These are phyloP conservation scores for Passerina amoena DNA, from an alignment of 2,113 vertebrate genomes.

Conservation along the genomic window DNA sequence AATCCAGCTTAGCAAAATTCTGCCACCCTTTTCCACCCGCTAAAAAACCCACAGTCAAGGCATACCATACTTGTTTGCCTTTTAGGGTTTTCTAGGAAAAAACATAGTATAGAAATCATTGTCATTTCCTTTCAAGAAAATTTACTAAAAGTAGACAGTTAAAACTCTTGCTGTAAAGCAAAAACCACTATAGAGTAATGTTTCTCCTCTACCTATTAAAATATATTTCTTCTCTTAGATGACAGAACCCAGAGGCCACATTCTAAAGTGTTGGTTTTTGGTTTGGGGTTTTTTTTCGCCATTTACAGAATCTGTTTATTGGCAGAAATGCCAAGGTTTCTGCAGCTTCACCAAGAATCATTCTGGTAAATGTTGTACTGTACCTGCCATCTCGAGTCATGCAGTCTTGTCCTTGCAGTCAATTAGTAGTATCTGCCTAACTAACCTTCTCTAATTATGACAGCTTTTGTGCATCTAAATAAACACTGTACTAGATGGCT, in stretches of 20 bases:
- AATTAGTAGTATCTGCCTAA: background rate
- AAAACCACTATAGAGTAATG: background rate
- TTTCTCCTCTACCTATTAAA: background rate
- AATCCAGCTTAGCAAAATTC: background rate
- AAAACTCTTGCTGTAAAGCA: background rate
- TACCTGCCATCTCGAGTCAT: background rate
- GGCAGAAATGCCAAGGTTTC: background rate
- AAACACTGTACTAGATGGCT: too few species aligned
- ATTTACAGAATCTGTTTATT: background rate
- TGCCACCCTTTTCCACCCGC: background rate
- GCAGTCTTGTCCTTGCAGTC: background rate
- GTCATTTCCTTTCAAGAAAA: background rate
- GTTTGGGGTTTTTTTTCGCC: background rate
- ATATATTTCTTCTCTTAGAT: background rate
- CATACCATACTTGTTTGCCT: background rate
- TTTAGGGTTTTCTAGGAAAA: background rate
- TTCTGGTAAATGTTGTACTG: background rate
- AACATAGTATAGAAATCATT: background rate
- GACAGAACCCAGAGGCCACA: slow-evolving; percentile 12
- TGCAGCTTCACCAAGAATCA: background rate
- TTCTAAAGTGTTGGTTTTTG: background rate
- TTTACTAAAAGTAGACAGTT: background rate
- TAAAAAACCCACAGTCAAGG: background rate
- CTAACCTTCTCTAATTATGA: background rate
- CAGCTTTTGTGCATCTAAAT: background rate